Evolutionary conservation across 2,888 invertebrate genomes (phyloP), one percentile per base, ranked within the genome.

Genomic region (Plemyria rubiginata): DNA sequence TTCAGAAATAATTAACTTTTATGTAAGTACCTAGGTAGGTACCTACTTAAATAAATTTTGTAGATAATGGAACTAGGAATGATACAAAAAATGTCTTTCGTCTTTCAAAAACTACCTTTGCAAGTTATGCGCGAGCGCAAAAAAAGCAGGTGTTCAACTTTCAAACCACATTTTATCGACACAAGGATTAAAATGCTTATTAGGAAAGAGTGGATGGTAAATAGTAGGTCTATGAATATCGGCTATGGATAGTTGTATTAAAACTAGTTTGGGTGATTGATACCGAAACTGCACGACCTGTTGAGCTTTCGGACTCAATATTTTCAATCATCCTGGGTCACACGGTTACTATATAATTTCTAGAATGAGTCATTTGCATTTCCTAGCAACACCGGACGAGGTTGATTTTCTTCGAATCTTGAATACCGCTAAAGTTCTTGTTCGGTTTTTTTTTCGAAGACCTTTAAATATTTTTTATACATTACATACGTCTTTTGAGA

Each of bases 81-180:
- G 36, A 38, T 50, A 36, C 3, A 12, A 28, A 13, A 15, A 41
- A 16, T 28, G 48, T 16, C 52, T 32, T n/a, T n/a, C n/a, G n/a
- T n/a, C n/a, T n/a, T n/a, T n/a, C n/a, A n/a, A n/a, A n/a, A n/a
- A n/a, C n/a, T n/a, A n/a, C n/a, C n/a, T n/a, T 50, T 54, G 43
- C 38, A 52, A 56, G 16, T 43, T 49, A 57, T 53, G 57, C 15
- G 41, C 15, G 41, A 60, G 46, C 41, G 28, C 16, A 66, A 57
- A 65, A 67, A 66, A 70, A 65, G 65, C 71, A 78, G 72, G 67
- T 75, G 70, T 68, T 70, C 72, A 65, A 72, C 72, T 72, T 76
- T 74, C 70, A 70, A 68, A 69, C 54, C 57, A 61, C 58, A 63
- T 60, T 63, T 66, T 70, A 62, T 55, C 67, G 65, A 71, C 67